Conservation (phyloP, 2,888 invertebrate species). For the Cantharis lateralis region DNA sequence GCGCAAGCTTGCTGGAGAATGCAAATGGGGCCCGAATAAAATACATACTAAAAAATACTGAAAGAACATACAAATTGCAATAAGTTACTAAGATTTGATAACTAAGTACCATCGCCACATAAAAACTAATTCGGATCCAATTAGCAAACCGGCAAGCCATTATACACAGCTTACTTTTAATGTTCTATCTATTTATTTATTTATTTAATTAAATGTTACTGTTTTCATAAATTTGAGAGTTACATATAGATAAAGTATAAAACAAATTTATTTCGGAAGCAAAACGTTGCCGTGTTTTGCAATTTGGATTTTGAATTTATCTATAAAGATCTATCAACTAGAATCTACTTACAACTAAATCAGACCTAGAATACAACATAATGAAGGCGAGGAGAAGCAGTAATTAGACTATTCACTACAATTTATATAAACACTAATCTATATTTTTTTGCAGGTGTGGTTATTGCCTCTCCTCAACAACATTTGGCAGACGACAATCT, state of each 20-base stretch:
- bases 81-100: conserved; percentile 38
- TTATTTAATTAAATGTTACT: conserved; percentile 48
- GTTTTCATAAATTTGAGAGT: conserved; percentile 45
- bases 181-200: conserved; percentile 50
- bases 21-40: conserved; percentile 33
- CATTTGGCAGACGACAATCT: conserved; percentile 55
- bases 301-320: conserved; percentile 31
- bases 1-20: conserved; percentile 50
- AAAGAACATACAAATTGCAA: conserved; percentile 25
- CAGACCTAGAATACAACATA: conserved; percentile 54
- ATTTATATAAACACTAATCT: conserved; percentile 44
- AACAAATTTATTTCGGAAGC: conserved; percentile 44
- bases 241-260: conserved; percentile 52
- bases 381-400: conserved; percentile 52
- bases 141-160: conserved; percentile 46
- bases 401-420: conserved; percentile 42
- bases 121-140: conserved; percentile 32
- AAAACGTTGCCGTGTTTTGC: conserved; percentile 33
- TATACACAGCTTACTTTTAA: conserved; percentile 55
- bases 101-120: conserved; percentile 41
- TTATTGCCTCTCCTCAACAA: conserved; percentile 51
- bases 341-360: conserved; percentile 48
- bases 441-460: conserved; percentile 35
- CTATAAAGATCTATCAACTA: conserved; percentile 42
- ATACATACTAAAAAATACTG: conserved; percentile 30